Base-by-base conservation (phyloP, 2,888 invertebrate species). In the Chydorus sphaericus region DNA sequence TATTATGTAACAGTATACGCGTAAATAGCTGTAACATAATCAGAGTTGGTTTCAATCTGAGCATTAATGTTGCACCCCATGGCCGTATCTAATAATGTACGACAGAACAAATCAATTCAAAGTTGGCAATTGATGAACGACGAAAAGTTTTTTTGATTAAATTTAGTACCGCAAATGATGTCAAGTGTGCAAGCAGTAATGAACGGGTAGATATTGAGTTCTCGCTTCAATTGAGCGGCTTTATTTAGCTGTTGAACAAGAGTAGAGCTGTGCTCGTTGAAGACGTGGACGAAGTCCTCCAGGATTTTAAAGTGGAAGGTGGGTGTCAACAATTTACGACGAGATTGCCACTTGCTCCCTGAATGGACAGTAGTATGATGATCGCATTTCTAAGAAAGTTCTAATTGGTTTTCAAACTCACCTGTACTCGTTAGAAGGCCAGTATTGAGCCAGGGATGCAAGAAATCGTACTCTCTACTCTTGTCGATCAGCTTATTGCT, bases 231-330 rank as follows among this genome's bases (percentile, higher is more conserved):
- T 31, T 10, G 16, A 10, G 20, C 8, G 14, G 11, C 44, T 53
- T 31, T 23, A 16, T 64, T 64, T 20, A 57, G 18, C 23, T 53
- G 38, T 23, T 38, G n/a, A 7, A 52, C 37, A 6, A 57, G 36
- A 16, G 54, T 28, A 10, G 23, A 23, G 16, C 37, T 33, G 18
- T 57, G 57, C 33, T 57, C 57, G 29, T 57, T 57, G 28, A 57
- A 57, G 10, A 57, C 53, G 16, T 57, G 64, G 31, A 71, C 61
- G 60, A 72, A 73, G 59, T 72, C 72, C 50, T 69, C 64, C 28
- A 73, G 63, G 57, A 73, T 72, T 57, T 69, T 67, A 62, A 72
- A 73, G 62, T 73, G 73, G 61, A 73, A 73, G 3, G 72, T 68
- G 10, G 72, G 72, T 1, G 72, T 73, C 53, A 73, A 61, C 59